These are phyloP conservation scores for Diarsia dahlii DNA, from an alignment of 2,888 invertebrate species.

Conservation along the genomic window DNA sequence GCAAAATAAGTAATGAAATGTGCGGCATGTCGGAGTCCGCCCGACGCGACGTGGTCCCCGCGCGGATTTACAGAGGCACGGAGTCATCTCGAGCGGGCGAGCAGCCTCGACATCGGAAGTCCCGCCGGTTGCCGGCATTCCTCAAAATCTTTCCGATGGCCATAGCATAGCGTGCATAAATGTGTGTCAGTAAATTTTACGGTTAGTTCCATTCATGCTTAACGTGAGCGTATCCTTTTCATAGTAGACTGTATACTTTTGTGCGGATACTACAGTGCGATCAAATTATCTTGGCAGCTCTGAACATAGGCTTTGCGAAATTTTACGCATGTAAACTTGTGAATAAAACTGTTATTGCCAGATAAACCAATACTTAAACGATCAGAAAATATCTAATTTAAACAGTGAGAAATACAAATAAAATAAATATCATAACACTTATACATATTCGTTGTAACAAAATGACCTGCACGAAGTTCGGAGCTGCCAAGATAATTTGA, in stretches of 20 bases:
- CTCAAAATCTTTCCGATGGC: slow-evolving; percentile 78
- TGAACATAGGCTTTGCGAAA: too few relatives aligned
- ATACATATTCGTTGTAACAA: too few relatives aligned
- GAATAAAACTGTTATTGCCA: too few relatives aligned
- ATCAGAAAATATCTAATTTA: too few relatives aligned
- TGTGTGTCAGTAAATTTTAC: slow-evolving; percentile 66
- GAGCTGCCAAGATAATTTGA: too few relatives aligned
- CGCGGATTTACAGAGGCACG: slow-evolving; percentile 57
- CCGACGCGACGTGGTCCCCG: slow-evolving; percentile 51
- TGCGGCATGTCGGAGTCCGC: slow-evolving; percentile 59
- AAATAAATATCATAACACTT: too few relatives aligned
- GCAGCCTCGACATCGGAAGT: slow-evolving; percentile 79
- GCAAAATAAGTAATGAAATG: slow-evolving; percentile 62
- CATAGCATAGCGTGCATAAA: slow-evolving; percentile 68
- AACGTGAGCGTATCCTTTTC: slow-evolving; percentile 56
- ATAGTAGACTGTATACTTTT: slow-evolving; percentile 42
- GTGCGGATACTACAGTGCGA: slow-evolving; percentile 55
- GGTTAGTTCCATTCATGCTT: slow-evolving; percentile 63
- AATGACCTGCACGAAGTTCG: too few relatives aligned
- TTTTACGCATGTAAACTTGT: too few relatives aligned
- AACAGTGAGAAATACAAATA: too few relatives aligned
- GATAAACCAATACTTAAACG: too few relatives aligned
- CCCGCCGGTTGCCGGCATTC: slow-evolving; percentile 83
- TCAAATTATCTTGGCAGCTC: too few relatives aligned
- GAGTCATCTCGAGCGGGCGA: slow-evolving; percentile 67